A percentile compares a stretch with the other conserved stretches of the same genome.
Conservation (phyloP, 2,113 vertebrate genomes). For the Willisornis vidua region DNA sequence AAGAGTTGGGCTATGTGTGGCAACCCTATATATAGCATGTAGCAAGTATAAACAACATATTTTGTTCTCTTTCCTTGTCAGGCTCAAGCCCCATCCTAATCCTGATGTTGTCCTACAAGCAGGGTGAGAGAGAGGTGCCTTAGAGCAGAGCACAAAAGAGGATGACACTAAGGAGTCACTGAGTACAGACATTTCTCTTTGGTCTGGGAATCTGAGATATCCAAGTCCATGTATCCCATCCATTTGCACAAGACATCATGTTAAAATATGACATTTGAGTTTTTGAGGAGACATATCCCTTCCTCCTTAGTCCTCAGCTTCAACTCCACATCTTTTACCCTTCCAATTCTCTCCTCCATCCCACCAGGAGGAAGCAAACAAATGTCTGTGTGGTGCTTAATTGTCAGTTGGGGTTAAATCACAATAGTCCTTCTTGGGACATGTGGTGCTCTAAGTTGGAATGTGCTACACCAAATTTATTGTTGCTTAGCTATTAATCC, state of each 20-base stretch:
- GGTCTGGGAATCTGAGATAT: not conserved
- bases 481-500: not conserved
- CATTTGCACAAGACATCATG: not conserved
- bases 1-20: not conserved
- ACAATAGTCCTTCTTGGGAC: not conserved
- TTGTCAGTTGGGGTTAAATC: not conserved
- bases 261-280: not conserved
- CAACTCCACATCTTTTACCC: not conserved
- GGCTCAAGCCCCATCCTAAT: not conserved
- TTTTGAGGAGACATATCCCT: not conserved
- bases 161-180: not conserved
- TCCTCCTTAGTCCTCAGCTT: not conserved
- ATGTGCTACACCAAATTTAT: not conserved
- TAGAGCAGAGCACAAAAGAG: not conserved
- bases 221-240: not conserved
- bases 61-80: not conserved
- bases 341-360: not conserved
- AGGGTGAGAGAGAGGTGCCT: not conserved
- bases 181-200: not conserved
- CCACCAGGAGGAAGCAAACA: accelerated
- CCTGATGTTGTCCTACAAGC: not conserved
- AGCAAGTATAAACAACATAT: not conserved
- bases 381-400: not conserved
- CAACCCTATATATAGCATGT: not conserved
- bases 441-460: not conserved